Evolutionary conservation across 2,888 invertebrate genomes (phyloP).

Genomic region (Leptodirus hochenwartii): DNA sequence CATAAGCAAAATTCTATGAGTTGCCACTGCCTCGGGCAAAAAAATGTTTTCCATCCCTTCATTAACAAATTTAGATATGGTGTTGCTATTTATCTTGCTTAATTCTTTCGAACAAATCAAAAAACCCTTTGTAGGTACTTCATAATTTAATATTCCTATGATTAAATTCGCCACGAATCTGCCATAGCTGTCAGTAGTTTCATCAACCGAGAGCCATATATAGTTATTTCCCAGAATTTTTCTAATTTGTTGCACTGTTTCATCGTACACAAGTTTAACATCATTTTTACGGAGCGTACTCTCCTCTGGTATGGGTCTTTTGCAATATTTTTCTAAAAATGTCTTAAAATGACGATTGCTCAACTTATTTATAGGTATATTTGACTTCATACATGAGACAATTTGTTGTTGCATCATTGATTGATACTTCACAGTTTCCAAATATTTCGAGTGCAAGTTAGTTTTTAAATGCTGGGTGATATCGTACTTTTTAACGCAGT

Average conservation of each 20-base stretch:
- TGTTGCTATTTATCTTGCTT: not conserved
- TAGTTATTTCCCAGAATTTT: not conserved
- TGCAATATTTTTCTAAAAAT: slow-evolving; percentile 4
- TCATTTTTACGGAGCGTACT: slow-evolving; percentile 2
- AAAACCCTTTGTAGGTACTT: too few species aligned
- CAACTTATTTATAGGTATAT: too few species aligned
- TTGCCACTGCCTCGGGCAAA: not conserved
- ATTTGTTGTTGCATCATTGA: too few species aligned
- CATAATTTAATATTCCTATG: too few species aligned
- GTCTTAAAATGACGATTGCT: slow-evolving; percentile 1
- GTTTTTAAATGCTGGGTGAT: too few species aligned
- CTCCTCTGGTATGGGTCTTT: not conserved
- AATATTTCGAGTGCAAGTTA: too few species aligned
- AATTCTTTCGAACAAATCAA: slow-evolving; percentile 3
- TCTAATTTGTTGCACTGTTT: not conserved
- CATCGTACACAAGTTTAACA: slow-evolving; percentile 2
- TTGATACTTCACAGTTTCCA: too few species aligned
- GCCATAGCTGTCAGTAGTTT: not conserved
- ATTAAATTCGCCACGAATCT: too few species aligned
- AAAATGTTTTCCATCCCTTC: slow-evolving; percentile 1
- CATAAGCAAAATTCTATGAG: not conserved
- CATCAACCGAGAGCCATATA: slow-evolving; percentile 2
- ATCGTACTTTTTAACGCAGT: too few species aligned
- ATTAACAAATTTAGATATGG: slow-evolving; percentile 2
- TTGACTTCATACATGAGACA: too few species aligned